Evolutionary conservation across 2,113 vertebrate genomes (phyloP).

Genomic region (Oncorhynchus keta): DNA sequence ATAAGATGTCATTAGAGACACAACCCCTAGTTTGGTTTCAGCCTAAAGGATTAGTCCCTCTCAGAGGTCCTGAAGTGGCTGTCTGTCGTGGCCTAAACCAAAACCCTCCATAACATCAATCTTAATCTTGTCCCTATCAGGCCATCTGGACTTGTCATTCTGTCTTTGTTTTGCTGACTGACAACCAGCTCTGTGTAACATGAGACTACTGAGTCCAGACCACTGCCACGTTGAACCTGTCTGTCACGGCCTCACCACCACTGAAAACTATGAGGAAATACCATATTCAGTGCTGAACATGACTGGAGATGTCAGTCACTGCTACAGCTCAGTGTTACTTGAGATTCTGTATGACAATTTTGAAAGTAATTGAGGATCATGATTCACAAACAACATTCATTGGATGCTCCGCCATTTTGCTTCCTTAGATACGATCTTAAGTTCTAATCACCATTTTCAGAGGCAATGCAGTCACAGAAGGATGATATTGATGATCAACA

Average conservation of each 20-base stretch:
- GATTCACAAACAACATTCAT: no score
- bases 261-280: no score
- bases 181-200: slow-evolving; percentile 11
- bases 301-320: no score
- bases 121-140: slow-evolving; percentile 48
- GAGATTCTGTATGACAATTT: no score
- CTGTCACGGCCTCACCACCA: no score
- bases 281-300: no score
- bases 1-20: neutral
- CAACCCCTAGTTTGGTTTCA: slow-evolving; percentile 13
- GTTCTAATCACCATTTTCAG: no score
- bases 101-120: slow-evolving; percentile 52
- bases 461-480: neutral
- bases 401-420: no score
- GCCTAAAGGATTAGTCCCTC: slow-evolving; percentile 32
- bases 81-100: slow-evolving; percentile 33
- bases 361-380: no score
- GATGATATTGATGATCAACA: neutral
- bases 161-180: slow-evolving; percentile 38
- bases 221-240: neutral
- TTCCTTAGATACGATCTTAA: no score
- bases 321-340: no score
- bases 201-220: slow-evolving; percentile 24
- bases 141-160: slow-evolving; percentile 56
- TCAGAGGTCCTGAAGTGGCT: slow-evolving; percentile 24